Conservation (phyloP, 2,888 invertebrate species). For the Nudaria mundana region DNA sequence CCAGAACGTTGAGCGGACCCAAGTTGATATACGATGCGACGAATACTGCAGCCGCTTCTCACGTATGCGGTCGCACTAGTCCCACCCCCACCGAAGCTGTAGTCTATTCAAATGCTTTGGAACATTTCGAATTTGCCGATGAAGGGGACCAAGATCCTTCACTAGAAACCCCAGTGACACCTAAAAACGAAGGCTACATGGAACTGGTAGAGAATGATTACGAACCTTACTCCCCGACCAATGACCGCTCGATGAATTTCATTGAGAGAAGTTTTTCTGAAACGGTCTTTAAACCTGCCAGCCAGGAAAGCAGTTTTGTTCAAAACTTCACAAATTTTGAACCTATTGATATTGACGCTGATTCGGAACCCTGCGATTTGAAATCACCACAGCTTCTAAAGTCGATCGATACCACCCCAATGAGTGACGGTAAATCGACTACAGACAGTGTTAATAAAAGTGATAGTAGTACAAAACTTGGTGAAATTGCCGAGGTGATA, state of each 20-base stretch:
- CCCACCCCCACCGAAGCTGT: constrained; percentile 50
- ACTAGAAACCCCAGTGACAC: constrained; percentile 75
- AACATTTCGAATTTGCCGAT: constrained; percentile 93
- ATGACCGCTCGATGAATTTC: constrained; percentile 79
- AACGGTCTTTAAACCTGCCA: constrained; percentile 54
- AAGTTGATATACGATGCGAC: constrained; percentile 65
- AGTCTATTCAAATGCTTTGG: constrained; percentile 81
- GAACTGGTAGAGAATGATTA: constrained; percentile 71
- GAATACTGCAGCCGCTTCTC: constrained; percentile 62
- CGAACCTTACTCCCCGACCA: constrained; percentile 58
- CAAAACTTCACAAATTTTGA: constrained; percentile 20
- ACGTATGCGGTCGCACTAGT: constrained; percentile 68
- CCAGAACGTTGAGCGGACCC: constrained; percentile 58
- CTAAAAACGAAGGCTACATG: constrained; percentile 66
- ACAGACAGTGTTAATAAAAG: constrained; percentile 23
- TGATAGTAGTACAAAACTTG: constrained; percentile 25
- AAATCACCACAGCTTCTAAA: constrained; percentile 38
- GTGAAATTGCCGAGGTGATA: constrained; percentile 15
- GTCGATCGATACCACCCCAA: constrained; percentile 34
- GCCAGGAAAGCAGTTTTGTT: constrained; percentile 32
- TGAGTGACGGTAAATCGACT: constrained; percentile 25
- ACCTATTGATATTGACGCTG: constrained; percentile 28
- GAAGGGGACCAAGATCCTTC: constrained; percentile 91
- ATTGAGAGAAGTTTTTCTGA: constrained; percentile 75
- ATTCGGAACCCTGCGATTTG: constrained; percentile 27